Evolutionary conservation across 2,797 vertebrate genomes (phyloP).

Genomic region (Clamator glandarius): DNA sequence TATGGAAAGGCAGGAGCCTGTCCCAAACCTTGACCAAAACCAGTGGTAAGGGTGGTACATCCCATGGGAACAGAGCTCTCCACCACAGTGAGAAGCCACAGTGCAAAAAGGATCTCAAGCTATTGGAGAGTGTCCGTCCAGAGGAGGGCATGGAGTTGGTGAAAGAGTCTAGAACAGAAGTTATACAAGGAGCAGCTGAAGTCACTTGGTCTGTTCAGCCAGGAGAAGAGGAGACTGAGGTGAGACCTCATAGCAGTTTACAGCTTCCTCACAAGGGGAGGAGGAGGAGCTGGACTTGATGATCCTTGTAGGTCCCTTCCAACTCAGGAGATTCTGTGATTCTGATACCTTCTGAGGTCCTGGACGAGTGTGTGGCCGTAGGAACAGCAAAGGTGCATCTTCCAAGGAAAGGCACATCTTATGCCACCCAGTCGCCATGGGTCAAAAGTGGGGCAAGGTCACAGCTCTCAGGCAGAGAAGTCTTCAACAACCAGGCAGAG

Average conservation of each 20-base stretch:
- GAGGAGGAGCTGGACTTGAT: too few species aligned
- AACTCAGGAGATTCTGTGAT: too few species aligned
- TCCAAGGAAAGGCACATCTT: neutral
- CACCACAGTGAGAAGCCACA: rapidly evolving
- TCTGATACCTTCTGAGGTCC: neutral
- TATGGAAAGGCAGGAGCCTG: neutral
- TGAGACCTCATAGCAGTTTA: too few species aligned
- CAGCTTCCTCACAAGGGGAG: too few species aligned
- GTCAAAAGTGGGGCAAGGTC: neutral
- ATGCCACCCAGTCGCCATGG: neutral
- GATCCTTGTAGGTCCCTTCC: too few species aligned
- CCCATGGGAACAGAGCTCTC: neutral
- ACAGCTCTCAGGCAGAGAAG: neutral
- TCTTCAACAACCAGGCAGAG: neutral
- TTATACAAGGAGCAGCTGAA: too few species aligned
- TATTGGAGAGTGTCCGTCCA: too few species aligned
- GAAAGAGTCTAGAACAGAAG: too few species aligned
- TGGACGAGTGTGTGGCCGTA: rapidly evolving
- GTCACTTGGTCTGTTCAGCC: too few species aligned
- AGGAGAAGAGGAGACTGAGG: too few species aligned
- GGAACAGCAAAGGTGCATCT: neutral
- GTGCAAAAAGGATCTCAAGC: too few species aligned
- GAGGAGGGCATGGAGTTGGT: too few species aligned
- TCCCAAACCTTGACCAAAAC: neutral
- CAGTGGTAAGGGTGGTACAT: neutral